phyloP scores from a whole-genome alignment of 2,888 invertebrate genomes.

The Eremobia ochroleuca region DNA sequence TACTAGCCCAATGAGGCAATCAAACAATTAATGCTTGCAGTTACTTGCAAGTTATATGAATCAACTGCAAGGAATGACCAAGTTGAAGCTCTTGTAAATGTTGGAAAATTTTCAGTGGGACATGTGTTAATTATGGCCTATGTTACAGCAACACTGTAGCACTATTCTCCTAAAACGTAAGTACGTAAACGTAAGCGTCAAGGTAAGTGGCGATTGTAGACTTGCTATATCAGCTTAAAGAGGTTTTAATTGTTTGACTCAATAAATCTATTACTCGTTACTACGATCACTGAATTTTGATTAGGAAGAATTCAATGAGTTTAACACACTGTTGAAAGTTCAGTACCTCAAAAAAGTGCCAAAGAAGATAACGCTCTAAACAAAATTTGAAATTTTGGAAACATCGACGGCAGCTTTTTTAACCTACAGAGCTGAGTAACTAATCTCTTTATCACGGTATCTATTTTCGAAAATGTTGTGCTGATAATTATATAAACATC shows the following conservation, averaged over 20 bases:
- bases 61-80: slow-evolving; percentile 16
- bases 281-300: neutral
- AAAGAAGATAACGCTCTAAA: neutral
- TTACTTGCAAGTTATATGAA: slow-evolving; percentile 35
- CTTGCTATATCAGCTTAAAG: neutral
- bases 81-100: neutral
- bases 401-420: neutral
- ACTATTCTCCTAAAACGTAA: too few relatives aligned
- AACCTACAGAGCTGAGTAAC: neutral
- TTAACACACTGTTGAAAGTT: neutral
- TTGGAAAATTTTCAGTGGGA: neutral
- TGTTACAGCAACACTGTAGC: neutral
- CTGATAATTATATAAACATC: neutral
- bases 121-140: neutral
- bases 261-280: neutral
- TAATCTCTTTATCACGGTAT: neutral
- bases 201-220: neutral
- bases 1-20: slow-evolving; percentile 30
- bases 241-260: neutral
- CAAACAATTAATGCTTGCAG: slow-evolving; percentile 15
- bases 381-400: neutral
- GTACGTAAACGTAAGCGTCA: too few relatives aligned
- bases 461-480: neutral
- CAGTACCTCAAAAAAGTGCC: too few relatives aligned
- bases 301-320: neutral